Evolutionary conservation across 2,113 vertebrate genomes (phyloP).

Genomic region (Seriola aureovittata): DNA sequence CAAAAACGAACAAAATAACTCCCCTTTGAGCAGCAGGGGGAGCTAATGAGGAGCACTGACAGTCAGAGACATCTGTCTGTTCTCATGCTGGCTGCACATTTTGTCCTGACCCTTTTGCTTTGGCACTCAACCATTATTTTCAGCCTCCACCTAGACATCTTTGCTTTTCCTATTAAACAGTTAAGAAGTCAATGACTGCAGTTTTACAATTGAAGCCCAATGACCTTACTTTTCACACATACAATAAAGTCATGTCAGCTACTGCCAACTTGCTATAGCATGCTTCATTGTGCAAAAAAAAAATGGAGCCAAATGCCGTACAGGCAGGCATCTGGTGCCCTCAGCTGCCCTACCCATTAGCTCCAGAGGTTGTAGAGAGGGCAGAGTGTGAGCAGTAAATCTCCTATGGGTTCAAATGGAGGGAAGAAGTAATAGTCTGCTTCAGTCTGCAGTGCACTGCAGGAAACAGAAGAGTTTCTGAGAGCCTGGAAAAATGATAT

Average conservation of each 20-base stretch:
- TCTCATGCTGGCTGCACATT: slow-evolving; percentile 64
- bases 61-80: slow-evolving; percentile 42
- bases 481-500: not conserved
- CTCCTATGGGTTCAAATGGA: slow-evolving; percentile 21
- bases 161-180: slow-evolving; percentile 17
- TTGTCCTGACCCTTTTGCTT: slow-evolving; percentile 66
- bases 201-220: slow-evolving; percentile 1
- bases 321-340: slow-evolving; percentile 38
- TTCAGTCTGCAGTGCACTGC: not conserved
- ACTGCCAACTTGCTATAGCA: slow-evolving; percentile 1
- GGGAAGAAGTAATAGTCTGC: slow-evolving; percentile 44
- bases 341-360: slow-evolving; percentile 29
- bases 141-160: slow-evolving; percentile 15
- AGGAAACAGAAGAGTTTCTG: not conserved
- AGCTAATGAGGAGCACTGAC: slow-evolving; percentile 35
- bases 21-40: slow-evolving; percentile 42
- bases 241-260: not conserved
- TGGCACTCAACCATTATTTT: slow-evolving; percentile 45
- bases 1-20: not conserved
- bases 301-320: not conserved
- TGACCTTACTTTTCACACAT: slow-evolving; percentile 1
- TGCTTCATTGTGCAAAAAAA: slow-evolving; percentile 2
- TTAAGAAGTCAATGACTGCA: slow-evolving; percentile 26
- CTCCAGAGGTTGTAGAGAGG: slow-evolving; percentile 46
- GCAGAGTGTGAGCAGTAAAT: slow-evolving; percentile 44